phyloP scores from a whole-genome alignment of 2,888 invertebrate genomes.

The Tenthredo livida region DNA sequence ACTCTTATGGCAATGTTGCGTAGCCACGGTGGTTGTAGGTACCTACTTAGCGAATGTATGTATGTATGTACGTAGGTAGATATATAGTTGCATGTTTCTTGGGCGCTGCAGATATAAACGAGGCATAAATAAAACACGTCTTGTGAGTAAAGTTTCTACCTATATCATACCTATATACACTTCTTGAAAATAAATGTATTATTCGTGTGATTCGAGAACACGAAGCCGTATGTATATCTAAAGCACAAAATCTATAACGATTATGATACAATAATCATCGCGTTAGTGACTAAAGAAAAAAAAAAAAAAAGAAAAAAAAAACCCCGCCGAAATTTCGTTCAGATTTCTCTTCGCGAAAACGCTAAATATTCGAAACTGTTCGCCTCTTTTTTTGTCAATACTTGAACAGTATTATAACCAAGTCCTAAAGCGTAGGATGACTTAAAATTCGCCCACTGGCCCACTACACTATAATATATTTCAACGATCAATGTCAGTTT shows the following conservation, averaged over 20 bases:
- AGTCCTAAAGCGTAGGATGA: not conserved
- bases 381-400: not conserved
- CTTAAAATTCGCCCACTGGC: constrained; percentile 35
- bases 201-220: not conserved
- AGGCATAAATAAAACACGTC: constrained; percentile 14
- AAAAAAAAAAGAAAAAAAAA: not conserved
- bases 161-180: not conserved
- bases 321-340: not conserved
- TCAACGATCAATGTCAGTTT: constrained; percentile 44
- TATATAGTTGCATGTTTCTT: constrained; percentile 12
- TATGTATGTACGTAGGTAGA: not conserved
- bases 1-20: constrained; percentile 67
- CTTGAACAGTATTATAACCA: not conserved
- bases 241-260: not conserved
- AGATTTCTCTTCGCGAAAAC: not conserved
- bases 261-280: not conserved
- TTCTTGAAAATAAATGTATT: not conserved
- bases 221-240: not conserved
- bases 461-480: constrained; percentile 34
- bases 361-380: constrained; percentile 2
- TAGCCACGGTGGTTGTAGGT: constrained; percentile 55
- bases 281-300: not conserved
- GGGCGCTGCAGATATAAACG: not conserved
- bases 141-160: not conserved
- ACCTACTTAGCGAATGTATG: constrained; percentile 33